Evolutionary conservation across 2,888 invertebrate genomes (phyloP).

Genomic region (Mechanitis messenoides): DNA sequence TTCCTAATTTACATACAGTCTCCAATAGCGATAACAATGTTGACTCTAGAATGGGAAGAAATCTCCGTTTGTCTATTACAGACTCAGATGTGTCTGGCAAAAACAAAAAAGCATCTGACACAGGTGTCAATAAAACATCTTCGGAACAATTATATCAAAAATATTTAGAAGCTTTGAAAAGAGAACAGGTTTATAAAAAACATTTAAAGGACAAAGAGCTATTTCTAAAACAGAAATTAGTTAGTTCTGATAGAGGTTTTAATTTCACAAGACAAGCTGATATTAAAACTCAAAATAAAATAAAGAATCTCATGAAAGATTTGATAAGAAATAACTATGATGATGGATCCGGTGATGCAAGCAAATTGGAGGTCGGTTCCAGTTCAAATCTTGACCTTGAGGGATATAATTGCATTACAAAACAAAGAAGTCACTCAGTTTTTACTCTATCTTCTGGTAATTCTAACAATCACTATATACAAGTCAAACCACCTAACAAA

Average conservation of each 20-base stretch:
- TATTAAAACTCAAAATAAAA: conserved; percentile 42
- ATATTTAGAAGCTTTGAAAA: conserved; percentile 59
- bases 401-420: conserved; percentile 37
- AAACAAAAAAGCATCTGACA: conserved; percentile 52
- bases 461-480: conserved; percentile 45
- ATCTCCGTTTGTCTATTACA: conserved; percentile 41
- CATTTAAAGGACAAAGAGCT: conserved; percentile 62
- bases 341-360: conserved; percentile 70
- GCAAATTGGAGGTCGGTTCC: conserved; percentile 58
- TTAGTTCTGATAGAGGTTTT: conserved; percentile 50
- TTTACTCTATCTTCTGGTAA: conserved; percentile 65
- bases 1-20: conserved; percentile 55
- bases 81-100: conserved; percentile 59
- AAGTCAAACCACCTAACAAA: conserved; percentile 45
- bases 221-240: conserved; percentile 63
- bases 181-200: conserved; percentile 59
- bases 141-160: conserved; percentile 63
- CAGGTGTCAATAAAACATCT: conserved; percentile 50
- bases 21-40: conserved; percentile 43
- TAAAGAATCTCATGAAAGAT: conserved; percentile 63
- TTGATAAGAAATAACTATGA: conserved; percentile 65
- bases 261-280: conserved; percentile 39
- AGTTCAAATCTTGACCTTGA: conserved; percentile 40
- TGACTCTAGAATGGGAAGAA: conserved; percentile 37
- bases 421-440: conserved; percentile 63